These are phyloP conservation scores for Pyrgilauda ruficollis DNA, from an alignment of 2,113 vertebrate species.

Conservation along the genomic window DNA sequence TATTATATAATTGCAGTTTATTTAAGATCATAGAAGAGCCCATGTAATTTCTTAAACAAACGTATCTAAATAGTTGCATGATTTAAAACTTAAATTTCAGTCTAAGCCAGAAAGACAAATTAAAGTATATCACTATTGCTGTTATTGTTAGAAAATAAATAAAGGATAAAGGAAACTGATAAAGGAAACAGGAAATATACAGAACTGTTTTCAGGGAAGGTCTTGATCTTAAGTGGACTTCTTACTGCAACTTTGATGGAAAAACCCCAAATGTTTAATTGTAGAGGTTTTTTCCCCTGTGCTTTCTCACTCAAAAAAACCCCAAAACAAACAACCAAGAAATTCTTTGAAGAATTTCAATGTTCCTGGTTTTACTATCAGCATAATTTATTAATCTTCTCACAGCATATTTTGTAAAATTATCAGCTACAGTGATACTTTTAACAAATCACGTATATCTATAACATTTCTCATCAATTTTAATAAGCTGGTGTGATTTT, in stretches of 20 bases:
- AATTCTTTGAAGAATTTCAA: neutral
- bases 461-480: slow-evolving; percentile 9
- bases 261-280: neutral
- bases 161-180: neutral
- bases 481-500: slow-evolving; percentile 14
- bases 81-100: neutral
- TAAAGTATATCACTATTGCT: neutral
- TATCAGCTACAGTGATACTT: neutral
- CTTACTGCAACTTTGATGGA: neutral
- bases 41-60: neutral
- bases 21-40: neutral
- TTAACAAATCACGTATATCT: neutral
- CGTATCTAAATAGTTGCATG: neutral
- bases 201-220: neutral
- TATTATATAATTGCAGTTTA: neutral
- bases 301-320: neutral
- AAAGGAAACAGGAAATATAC: neutral
- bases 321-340: neutral
- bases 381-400: neutral
- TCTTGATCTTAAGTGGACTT: neutral
- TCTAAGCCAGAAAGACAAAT: neutral
- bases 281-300: neutral
- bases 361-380: neutral
- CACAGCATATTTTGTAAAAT: neutral
- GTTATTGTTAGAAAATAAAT: neutral